A percentile compares a stretch with the other conserved stretches of the same genome.
These are phyloP conservation scores for Nautilus pompilius DNA, from an alignment of 1,140 invertebrate genomes.

Conservation along the genomic window DNA sequence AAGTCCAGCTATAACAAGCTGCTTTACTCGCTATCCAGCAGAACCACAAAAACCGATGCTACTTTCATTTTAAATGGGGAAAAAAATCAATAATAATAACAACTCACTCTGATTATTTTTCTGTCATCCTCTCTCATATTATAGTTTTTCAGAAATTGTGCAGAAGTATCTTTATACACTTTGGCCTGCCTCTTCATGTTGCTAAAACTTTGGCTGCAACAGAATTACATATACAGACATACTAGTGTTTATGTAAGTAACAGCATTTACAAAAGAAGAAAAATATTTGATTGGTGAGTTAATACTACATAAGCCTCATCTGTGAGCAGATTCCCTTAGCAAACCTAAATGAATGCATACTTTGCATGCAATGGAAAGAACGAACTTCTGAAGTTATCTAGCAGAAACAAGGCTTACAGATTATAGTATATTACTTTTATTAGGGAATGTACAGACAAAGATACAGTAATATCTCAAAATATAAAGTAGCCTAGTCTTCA, in stretches of 20 bases:
- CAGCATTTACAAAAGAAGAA: neutral
- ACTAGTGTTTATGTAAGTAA: neutral
- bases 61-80: too few species aligned
- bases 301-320: neutral
- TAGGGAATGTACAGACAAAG: too few species aligned
- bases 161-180: neutral
- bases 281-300: neutral
- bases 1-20: too few species aligned
- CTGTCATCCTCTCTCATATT: neutral
- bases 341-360: neutral
- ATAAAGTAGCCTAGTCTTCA: too few species aligned
- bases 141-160: constrained; percentile 1
- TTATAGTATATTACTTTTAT: too few species aligned
- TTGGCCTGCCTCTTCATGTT: neutral
- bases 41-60: too few species aligned
- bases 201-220: neutral
- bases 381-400: too few species aligned
- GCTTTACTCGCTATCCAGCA: too few species aligned
- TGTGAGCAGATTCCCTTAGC: neutral
- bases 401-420: too few species aligned
- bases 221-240: neutral
- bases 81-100: too few species aligned
- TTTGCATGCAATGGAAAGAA: neutral
- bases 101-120: too few species aligned
- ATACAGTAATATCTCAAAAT: too few species aligned